These are phyloP conservation scores for Oscheius sp. DNA, from an alignment of 2,888 invertebrate species.

Conservation along the genomic window DNA sequence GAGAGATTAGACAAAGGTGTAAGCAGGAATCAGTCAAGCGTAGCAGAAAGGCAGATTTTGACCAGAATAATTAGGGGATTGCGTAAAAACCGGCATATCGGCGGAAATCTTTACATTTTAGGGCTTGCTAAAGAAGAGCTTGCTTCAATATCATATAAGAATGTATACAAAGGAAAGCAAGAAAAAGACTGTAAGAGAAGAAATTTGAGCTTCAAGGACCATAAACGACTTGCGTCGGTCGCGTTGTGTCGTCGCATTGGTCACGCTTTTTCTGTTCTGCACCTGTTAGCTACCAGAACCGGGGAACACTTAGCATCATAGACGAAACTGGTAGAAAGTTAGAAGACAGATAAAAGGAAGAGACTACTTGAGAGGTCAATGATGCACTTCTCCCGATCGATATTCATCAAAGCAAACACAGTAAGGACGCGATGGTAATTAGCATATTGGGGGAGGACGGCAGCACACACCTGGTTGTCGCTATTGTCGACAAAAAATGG, in stretches of 20 bases:
- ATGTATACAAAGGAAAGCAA: too few species aligned
- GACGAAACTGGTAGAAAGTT: background rate
- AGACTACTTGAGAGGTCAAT: constrained; percentile 13
- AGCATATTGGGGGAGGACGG: constrained; percentile 8
- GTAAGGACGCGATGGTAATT: constrained; percentile 24
- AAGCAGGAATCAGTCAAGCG: too few species aligned
- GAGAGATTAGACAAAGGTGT: too few species aligned
- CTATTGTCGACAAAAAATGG: background rate
- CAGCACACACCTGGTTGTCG: constrained; percentile 1
- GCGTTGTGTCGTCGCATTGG: constrained; percentile 11
- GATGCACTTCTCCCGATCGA: constrained; percentile 25
- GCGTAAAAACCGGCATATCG: too few species aligned
- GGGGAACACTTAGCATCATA: background rate
- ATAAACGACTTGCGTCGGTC: constrained; percentile 3
- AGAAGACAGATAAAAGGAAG: background rate
- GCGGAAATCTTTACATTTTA: too few species aligned
- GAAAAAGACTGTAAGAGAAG: constrained; percentile 3
- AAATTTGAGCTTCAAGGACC: constrained; percentile 29
- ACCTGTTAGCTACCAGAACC: background rate
- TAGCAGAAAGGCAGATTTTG: too few species aligned
- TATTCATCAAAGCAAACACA: constrained; percentile 27
- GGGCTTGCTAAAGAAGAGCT: too few species aligned
- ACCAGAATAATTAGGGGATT: too few species aligned
- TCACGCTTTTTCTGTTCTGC: constrained; percentile 13
- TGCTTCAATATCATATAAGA: too few species aligned